These are phyloP conservation scores for Rachycentron canadum DNA, from an alignment of 2,797 vertebrate genomes.

Conservation along the genomic window DNA sequence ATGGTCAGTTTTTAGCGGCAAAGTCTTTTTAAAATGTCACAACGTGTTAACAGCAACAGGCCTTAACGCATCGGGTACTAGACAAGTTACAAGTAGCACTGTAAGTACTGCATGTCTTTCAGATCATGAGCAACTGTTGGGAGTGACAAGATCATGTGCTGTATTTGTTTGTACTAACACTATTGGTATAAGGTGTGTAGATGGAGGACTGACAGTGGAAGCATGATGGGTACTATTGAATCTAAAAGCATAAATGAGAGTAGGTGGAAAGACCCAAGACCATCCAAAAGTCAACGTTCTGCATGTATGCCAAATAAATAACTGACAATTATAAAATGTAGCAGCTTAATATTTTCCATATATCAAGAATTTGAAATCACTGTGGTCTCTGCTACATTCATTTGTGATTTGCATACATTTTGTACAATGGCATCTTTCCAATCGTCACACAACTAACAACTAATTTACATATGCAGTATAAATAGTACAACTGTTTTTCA, in stretches of 20 bases:
- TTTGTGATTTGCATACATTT: slow-evolving; percentile 72
- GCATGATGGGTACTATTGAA: slow-evolving; percentile 44
- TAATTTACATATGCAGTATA: slow-evolving; percentile 74
- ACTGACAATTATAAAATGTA: slow-evolving; percentile 66
- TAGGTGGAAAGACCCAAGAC: slow-evolving; percentile 16
- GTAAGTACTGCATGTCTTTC: slow-evolving; percentile 54
- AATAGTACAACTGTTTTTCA: slow-evolving; percentile 70
- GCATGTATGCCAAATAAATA: slow-evolving; percentile 74
- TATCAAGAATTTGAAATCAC: slow-evolving; percentile 58
- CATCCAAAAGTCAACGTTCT: slow-evolving; percentile 48
- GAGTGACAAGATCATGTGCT: slow-evolving; percentile 35
- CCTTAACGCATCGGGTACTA: slow-evolving; percentile 63
- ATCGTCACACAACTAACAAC: slow-evolving; percentile 58
- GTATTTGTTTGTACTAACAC: slow-evolving; percentile 47
- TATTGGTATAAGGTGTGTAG: slow-evolving; percentile 30
- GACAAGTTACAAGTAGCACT: slow-evolving; percentile 65
- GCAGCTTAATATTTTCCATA: slow-evolving; percentile 66
- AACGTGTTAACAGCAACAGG: slow-evolving; percentile 76
- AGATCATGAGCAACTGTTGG: slow-evolving; percentile 54
- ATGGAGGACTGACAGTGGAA: slow-evolving; percentile 40
- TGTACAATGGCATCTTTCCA: slow-evolving; percentile 57
- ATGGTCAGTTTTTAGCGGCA: slow-evolving; percentile 64
- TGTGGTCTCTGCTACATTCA: slow-evolving; percentile 79
- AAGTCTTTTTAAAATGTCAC: slow-evolving; percentile 67
- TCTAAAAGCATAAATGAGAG: slow-evolving; percentile 45